These are phyloP conservation scores for Albula goreensis DNA, from an alignment of 2,113 vertebrate species.

Conservation along the genomic window DNA sequence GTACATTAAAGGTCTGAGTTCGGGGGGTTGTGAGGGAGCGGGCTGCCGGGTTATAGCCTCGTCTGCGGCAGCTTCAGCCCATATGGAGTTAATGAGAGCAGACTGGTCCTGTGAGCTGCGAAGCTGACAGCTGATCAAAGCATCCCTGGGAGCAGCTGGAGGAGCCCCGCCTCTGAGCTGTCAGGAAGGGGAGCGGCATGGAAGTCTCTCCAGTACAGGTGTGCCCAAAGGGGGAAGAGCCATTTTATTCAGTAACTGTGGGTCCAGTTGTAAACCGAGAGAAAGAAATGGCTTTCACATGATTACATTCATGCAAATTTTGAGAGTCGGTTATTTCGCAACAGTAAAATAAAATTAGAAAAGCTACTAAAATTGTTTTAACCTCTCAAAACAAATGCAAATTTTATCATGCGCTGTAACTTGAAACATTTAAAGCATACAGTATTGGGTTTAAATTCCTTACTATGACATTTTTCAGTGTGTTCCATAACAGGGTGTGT, in stretches of 20 bases:
- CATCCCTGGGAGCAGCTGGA: neutral
- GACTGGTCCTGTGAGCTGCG: neutral
- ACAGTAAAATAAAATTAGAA: neutral
- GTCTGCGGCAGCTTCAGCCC: neutral
- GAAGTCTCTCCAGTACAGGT: neutral
- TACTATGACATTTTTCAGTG: too few relatives aligned
- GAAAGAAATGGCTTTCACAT: neutral
- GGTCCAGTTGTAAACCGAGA: neutral
- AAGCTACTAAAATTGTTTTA: neutral
- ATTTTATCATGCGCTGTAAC: neutral
- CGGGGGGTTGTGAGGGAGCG: neutral
- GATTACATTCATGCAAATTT: neutral
- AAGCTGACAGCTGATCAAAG: neutral
- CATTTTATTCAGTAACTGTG: neutral
- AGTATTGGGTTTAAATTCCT: too few relatives aligned
- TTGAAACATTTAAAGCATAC: too few relatives aligned
- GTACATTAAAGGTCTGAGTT: neutral
- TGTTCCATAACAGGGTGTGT: too few relatives aligned
- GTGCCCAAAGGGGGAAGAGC: neutral
- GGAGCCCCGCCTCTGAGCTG: neutral
- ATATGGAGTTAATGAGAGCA: slow-evolving; percentile 1
- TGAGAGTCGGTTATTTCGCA: neutral
- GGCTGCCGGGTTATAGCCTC: neutral
- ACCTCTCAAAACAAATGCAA: neutral
- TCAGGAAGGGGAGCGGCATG: neutral